These are phyloP conservation scores for Ceratotherium simum DNA, from an alignment of 2,113 vertebrate genomes.

Conservation along the genomic window DNA sequence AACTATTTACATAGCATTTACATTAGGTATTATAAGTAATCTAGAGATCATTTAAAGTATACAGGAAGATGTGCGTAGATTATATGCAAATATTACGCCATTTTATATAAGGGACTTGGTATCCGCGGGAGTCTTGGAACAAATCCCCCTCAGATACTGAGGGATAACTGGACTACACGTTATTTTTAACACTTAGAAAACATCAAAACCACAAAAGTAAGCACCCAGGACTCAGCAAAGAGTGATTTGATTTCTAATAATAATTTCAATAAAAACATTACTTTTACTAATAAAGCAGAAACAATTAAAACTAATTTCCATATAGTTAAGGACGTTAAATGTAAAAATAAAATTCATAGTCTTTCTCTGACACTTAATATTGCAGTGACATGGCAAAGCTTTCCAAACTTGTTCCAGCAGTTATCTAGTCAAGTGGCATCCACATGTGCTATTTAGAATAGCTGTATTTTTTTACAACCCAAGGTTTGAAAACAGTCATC, in stretches of 20 bases:
- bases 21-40: too few species aligned
- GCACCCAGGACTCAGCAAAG: neutral
- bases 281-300: constrained; percentile 53
- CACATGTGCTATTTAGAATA: neutral
- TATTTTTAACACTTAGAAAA: constrained; percentile 41
- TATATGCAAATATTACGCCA: too few species aligned
- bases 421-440: neutral
- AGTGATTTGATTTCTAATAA: constrained; percentile 44
- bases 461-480: neutral
- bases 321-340: constrained; percentile 2
- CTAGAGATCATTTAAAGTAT: too few species aligned
- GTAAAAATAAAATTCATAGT: constrained; percentile 18
- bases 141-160: too few species aligned
- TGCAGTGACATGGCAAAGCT: constrained; percentile 17
- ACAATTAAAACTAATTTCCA: constrained; percentile 25
- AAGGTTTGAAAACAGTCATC: constrained; percentile 30
- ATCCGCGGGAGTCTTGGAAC: too few species aligned
- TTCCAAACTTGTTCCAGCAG: neutral
- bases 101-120: too few species aligned
- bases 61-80: too few species aligned
- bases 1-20: too few species aligned
- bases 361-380: neutral
- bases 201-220: constrained; percentile 45
- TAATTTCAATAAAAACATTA: constrained; percentile 47
- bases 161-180: neutral